phyloP scores from a whole-genome alignment of 2,888 invertebrate genomes.

The Xiphydria camelus region DNA sequence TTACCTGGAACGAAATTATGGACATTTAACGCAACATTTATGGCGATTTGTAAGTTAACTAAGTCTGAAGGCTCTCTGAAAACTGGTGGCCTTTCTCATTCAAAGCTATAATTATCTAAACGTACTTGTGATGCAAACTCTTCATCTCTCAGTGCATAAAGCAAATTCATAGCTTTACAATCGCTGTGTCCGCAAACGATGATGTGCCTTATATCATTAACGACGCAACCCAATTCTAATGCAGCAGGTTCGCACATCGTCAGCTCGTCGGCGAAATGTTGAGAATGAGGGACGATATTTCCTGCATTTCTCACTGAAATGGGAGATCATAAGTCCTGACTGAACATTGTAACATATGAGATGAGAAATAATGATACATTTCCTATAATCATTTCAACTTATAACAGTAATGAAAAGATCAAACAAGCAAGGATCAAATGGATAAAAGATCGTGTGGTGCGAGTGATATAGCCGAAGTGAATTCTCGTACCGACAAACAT shows the following conservation, averaged over 20 bases:
- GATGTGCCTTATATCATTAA: conserved; percentile 88
- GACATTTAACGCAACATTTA: conserved; percentile 24
- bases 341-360: too few species aligned
- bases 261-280: conserved; percentile 82
- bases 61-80: too few species aligned
- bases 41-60: background rate
- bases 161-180: conserved; percentile 95
- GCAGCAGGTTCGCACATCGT: conserved; percentile 96
- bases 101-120: conserved; percentile 4
- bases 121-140: conserved; percentile 72
- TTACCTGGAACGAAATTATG: too few species aligned
- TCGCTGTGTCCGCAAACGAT: conserved; percentile 98
- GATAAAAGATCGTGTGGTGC: conserved; percentile 5
- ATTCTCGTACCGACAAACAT: conserved; percentile 86
- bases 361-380: too few species aligned
- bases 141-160: conserved; percentile 80
- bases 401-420: too few species aligned
- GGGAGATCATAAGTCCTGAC: conserved; percentile 11
- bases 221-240: conserved; percentile 89
- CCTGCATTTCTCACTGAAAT: conserved; percentile 91
- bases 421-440: too few species aligned
- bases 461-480: conserved; percentile 27
- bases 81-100: too few species aligned
- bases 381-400: too few species aligned
- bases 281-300: conserved; percentile 90